A percentile compares a stretch with the other conserved stretches of the same genome.
Conservation (phyloP, 2,797 vertebrate genomes). For the Sphaeramia orbicularis region DNA sequence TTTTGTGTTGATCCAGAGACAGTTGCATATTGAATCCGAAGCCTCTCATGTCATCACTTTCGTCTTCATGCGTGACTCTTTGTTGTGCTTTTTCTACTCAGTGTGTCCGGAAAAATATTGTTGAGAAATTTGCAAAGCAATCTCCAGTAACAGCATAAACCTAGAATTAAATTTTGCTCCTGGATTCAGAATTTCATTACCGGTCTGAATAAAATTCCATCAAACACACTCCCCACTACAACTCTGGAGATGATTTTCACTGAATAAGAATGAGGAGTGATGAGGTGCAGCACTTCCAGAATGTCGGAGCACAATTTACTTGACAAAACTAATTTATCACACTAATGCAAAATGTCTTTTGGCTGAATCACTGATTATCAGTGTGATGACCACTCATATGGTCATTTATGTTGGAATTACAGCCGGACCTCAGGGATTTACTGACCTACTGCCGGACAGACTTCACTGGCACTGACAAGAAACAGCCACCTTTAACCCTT, state of each 20-base stretch:
- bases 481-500: no score
- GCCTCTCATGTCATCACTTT: slow-evolving; percentile 1
- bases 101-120: not conserved
- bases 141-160: not conserved
- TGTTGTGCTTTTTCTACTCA: not conserved
- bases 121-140: not conserved
- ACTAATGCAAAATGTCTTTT: no score
- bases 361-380: no score
- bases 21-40: not conserved
- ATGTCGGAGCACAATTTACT: no score
- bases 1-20: not conserved
- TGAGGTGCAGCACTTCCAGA: no score
- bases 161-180: not conserved
- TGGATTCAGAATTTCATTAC: not conserved
- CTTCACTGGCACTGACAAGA: slow-evolving; percentile 1
- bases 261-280: not conserved
- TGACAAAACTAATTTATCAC: no score
- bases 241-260: not conserved
- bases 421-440: no score
- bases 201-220: not conserved
- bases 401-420: no score
- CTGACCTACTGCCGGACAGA: not conserved
- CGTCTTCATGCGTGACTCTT: not conserved
- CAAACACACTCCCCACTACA: not conserved
- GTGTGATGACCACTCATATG: no score